Evolutionary conservation across 1,140 invertebrate genomes (phyloP).

Genomic region (Drosophila nigrodunni): DNA sequence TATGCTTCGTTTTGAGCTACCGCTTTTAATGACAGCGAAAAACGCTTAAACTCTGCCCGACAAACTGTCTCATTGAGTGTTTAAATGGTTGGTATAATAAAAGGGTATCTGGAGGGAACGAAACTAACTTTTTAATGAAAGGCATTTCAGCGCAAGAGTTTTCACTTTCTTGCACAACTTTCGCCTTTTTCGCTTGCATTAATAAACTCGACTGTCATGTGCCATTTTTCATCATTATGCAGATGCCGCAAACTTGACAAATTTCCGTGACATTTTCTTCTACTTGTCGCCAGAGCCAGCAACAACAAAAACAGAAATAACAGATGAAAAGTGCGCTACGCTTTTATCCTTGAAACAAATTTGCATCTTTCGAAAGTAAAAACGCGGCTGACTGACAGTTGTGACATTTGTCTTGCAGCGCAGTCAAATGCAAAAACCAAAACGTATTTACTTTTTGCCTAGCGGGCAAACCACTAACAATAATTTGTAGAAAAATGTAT

Average conservation of each 20-base stretch:
- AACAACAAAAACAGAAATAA: conserved; percentile 10
- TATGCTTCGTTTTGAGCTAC: conserved; percentile 3
- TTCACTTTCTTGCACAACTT: conserved; percentile 49
- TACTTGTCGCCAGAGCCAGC: conserved; percentile 21
- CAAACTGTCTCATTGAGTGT: conserved; percentile 5
- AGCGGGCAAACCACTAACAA: neutral
- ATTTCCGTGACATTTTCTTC: conserved; percentile 55
- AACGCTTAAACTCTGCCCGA: neutral
- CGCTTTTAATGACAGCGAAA: neutral
- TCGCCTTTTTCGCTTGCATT: conserved; percentile 32
- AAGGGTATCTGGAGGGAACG: neutral
- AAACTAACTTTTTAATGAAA: conserved; percentile 41
- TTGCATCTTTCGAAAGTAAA: conserved; percentile 46
- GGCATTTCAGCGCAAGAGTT: conserved; percentile 35
- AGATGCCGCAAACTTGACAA: conserved; percentile 65
- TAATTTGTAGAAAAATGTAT: neutral
- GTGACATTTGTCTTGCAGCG: conserved; percentile 62
- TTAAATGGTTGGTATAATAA: neutral
- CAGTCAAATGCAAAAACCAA: conserved; percentile 37
- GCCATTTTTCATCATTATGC: conserved; percentile 54
- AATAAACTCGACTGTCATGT: conserved; percentile 49
- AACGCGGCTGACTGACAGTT: conserved; percentile 62
- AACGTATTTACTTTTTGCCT: conserved; percentile 19
- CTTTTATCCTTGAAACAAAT: conserved; percentile 54
- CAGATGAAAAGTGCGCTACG: conserved; percentile 41